Evolutionary conservation across 1,140 invertebrate genomes (phyloP), one percentile per base, ranked within the genome.

Genomic region (Ceratina australensis): DNA sequence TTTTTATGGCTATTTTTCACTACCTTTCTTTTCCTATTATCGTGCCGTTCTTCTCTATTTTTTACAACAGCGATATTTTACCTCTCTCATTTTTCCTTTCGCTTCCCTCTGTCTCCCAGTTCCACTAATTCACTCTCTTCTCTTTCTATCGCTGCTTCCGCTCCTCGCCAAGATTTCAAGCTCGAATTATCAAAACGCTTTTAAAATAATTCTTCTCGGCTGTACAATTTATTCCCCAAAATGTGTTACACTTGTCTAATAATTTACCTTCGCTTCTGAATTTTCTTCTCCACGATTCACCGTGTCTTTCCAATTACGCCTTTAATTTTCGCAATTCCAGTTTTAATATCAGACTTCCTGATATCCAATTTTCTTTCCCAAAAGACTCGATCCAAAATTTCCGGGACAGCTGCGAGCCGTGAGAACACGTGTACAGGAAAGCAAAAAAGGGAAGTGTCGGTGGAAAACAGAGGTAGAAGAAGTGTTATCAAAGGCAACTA

Each of bases 371-470:
- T 64, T 69, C 22, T 42, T 59, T 66, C 69, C 54, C 26, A 61
- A 71, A 16, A 81, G 78, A 81, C 79, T 81, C 79, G 66, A 75
- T 72, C 82, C 22, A 75, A 81, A 79, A 79, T 81, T 63, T 78
- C 80, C 75, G 79, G 68, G 72, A 77, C 82, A 69, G 68, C 69
- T 82, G 80, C 81, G 80, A 72, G 49, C 33, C 60, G 65, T 72
- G 75, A 42, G 33, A 42, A 42, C 79, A 73, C 69, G 54, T 63
- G 82, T 81, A 78, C 71, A 72, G 16, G 64, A 42, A n/a, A 20
- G 28, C 66, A 28, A 50, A 49, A n/a, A 69, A 73, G 49, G 49
- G 64, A 60, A 15, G 3, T 28, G 13, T 42, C 33, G n/a, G 26
- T 7, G 22, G 18, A 42, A 15, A n/a, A 4, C 16, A n/a, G 15